Evolutionary conservation across 2,797 vertebrate species (phyloP).

Genomic region (Syngnathus rostellatus): DNA sequence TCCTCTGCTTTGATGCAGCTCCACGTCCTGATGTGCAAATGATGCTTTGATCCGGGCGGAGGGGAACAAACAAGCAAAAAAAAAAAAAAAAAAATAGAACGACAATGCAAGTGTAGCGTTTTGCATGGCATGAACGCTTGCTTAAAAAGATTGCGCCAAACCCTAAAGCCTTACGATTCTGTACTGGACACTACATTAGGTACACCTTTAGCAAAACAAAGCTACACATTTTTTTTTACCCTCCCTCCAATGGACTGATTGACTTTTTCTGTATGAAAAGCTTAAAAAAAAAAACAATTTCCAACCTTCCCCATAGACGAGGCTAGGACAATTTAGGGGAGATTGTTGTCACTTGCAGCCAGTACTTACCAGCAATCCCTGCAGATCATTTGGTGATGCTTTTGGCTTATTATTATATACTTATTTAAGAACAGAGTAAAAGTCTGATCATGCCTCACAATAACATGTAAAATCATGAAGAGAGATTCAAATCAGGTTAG

Average conservation of each 20-base stretch:
- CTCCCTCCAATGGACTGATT: no score
- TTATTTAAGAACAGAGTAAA: background rate
- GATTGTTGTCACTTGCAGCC: no score
- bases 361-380: background rate
- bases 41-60: conserved; percentile 54
- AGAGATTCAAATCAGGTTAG: no score
- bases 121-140: conserved; percentile 30
- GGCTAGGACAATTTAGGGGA: no score
- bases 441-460: no score
- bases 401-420: background rate
- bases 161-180: conserved; percentile 59
- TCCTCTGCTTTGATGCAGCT: conserved; percentile 51
- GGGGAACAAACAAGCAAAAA: conserved; percentile 30
- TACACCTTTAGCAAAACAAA: background rate
- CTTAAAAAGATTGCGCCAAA: conserved; percentile 36
- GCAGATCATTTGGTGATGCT: background rate
- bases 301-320: no score
- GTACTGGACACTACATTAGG: background rate
- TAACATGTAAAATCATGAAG: no score
- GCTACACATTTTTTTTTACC: background rate
- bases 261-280: no score
- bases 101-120: conserved; percentile 7
- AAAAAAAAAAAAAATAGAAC: conserved; percentile 39
- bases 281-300: no score
- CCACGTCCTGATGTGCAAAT: conserved; percentile 62